Conservation (phyloP, 2,888 invertebrate genomes). For the Elegia similella region DNA sequence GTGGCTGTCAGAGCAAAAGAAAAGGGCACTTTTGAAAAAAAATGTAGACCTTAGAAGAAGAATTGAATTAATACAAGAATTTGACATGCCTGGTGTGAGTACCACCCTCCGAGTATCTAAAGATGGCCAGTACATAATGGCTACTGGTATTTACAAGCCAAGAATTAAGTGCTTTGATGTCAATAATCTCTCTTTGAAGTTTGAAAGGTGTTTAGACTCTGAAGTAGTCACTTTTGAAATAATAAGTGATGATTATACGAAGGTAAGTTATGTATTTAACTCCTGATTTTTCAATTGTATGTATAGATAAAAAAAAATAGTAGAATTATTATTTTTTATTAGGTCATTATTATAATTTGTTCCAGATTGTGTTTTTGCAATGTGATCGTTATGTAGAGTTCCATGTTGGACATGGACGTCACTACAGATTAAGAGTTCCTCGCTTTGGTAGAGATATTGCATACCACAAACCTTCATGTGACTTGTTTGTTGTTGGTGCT, state of each 20-base stretch:
- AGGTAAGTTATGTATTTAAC: constrained; percentile 79
- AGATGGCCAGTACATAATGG: constrained; percentile 95
- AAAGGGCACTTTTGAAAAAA: constrained; percentile 90
- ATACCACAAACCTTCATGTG: constrained; percentile 94
- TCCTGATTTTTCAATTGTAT: neutral
- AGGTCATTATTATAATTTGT: neutral
- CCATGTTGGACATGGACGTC: constrained; percentile 96
- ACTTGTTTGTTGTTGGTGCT: constrained; percentile 95
- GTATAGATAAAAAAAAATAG: neutral
- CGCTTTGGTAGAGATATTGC: constrained; percentile 97
- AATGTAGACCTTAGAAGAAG: constrained; percentile 94
- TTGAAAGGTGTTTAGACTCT: constrained; percentile 98
- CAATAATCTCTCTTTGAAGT: constrained; percentile 96
- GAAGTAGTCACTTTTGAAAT: constrained; percentile 97
- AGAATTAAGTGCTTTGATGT: constrained; percentile 98
- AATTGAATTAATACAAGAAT: constrained; percentile 98
- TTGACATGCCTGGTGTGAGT: constrained; percentile 98
- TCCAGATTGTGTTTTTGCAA: constrained; percentile 93
- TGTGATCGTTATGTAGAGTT: constrained; percentile 94
- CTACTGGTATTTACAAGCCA: constrained; percentile 98
- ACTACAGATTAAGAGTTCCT: constrained; percentile 95
- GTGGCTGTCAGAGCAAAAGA: constrained; percentile 94
- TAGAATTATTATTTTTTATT: constrained; percentile 31
- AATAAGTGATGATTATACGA: constrained; percentile 97
- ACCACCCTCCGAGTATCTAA: constrained; percentile 91